A percentile compares a stretch with the other conserved stretches of the same genome.
phyloP scores from a whole-genome alignment of 92 coral and sea anemone species.

The Palythoa grandis region DNA sequence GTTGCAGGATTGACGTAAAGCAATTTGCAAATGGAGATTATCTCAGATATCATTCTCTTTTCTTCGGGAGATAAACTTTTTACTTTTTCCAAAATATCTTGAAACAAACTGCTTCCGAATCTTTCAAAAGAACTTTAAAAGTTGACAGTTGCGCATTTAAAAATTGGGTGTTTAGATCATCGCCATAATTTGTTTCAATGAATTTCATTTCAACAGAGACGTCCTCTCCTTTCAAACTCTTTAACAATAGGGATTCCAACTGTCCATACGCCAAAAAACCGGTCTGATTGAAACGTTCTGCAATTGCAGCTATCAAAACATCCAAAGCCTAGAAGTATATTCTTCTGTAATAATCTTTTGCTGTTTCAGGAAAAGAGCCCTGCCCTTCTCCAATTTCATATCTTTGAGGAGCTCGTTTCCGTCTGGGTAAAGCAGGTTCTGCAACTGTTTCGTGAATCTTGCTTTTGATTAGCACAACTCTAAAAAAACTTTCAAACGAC shows the following conservation, averaged over 20 bases:
- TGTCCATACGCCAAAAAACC: constrained; percentile 35
- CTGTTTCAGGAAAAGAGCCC: constrained; percentile 22
- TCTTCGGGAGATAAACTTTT: constrained; percentile 38
- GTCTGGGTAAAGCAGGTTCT: background rate
- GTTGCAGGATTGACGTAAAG: constrained; percentile 65
- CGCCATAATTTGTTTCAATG: constrained; percentile 52
- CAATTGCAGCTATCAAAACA: constrained; percentile 37
- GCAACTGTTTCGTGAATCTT: background rate
- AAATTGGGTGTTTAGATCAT: constrained; percentile 44
- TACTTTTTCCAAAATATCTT: constrained; percentile 38
- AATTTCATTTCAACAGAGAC: constrained; percentile 51
- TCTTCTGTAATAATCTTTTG: constrained; percentile 33
- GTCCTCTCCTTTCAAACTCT: constrained; percentile 49
- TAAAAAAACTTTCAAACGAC: background rate
- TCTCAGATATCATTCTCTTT: constrained; percentile 51
- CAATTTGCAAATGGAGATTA: constrained; percentile 58
- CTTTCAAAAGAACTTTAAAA: constrained; percentile 50
- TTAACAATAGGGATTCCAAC: constrained; percentile 7
- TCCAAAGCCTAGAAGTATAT: constrained; percentile 40
- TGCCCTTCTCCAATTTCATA: background rate
- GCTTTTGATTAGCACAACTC: constrained; percentile 1
- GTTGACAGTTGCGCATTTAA: constrained; percentile 56
- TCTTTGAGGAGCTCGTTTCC: constrained; percentile 7
- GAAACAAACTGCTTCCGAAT: constrained; percentile 39
- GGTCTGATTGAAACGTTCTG: constrained; percentile 43